Conservation (phyloP, 2,113 vertebrate genomes). For the Gobius niger region DNA sequence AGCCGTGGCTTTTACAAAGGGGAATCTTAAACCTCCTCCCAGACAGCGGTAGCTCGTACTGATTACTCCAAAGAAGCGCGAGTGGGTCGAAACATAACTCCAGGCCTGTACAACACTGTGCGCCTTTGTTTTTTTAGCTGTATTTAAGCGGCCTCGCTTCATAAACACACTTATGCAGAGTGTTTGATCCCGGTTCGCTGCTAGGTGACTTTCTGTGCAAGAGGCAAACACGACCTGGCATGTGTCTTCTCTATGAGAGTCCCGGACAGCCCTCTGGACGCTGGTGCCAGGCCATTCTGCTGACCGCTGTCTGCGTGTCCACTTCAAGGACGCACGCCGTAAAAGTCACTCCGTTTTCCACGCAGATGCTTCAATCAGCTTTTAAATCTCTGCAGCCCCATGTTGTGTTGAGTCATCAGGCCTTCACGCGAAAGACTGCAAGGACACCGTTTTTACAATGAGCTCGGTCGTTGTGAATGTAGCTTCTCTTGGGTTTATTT, state of each 20-base stretch:
- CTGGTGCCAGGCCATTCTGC: slow-evolving; percentile 44
- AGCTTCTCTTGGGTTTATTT: too few relatives aligned
- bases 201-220: not conserved
- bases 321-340: slow-evolving; percentile 51
- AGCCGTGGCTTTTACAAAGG: too few relatives aligned
- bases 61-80: too few relatives aligned
- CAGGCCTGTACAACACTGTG: too few relatives aligned
- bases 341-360: slow-evolving; percentile 23
- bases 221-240: not conserved
- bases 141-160: too few relatives aligned
- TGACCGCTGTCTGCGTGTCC: slow-evolving; percentile 43
- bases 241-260: slow-evolving; percentile 27
- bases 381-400: slow-evolving; percentile 7
- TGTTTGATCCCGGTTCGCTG: too few relatives aligned
- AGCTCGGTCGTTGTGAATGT: not conserved
- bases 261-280: slow-evolving; percentile 8
- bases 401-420: not conserved
- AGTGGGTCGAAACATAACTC: too few relatives aligned
- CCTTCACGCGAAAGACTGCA: not conserved
- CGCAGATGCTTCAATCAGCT: slow-evolving; percentile 19
- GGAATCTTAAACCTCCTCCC: too few relatives aligned
- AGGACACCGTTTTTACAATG: not conserved
- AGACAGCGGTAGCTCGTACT: too few relatives aligned
- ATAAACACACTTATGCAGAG: too few relatives aligned
- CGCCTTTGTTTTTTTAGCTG: too few relatives aligned